Conservation (phyloP, 2,113 vertebrate species). For the Ceyx melanurus region DNA sequence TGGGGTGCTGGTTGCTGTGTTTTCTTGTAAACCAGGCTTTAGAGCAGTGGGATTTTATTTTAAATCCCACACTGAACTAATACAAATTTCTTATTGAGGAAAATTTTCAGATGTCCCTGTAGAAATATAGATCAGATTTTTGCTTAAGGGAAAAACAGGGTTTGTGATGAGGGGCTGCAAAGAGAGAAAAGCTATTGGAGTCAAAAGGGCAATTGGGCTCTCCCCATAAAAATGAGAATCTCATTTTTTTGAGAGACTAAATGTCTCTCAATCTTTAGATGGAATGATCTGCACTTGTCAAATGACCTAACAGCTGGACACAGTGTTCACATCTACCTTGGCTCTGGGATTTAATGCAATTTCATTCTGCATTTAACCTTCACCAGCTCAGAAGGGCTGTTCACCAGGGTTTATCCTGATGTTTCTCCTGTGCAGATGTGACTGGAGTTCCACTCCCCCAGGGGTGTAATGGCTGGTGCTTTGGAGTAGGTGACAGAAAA, state of each 20-base stretch:
- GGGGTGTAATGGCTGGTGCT: not conserved
- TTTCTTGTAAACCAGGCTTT: not conserved
- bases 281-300: not conserved
- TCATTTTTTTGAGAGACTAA: not conserved
- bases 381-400: not conserved
- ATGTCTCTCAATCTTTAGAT: not conserved
- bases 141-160: not conserved
- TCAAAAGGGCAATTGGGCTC: not conserved
- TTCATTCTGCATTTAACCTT: not conserved
- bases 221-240: not conserved
- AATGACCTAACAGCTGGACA: not conserved
- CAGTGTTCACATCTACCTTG: not conserved
- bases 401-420: not conserved
- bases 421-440: not conserved
- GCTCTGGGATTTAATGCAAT: not conserved
- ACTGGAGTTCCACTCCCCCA: not conserved
- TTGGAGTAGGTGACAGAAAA: not conserved
- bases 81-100: not conserved
- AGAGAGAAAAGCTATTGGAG: not conserved
- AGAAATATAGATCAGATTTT: not conserved
- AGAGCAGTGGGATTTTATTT: not conserved
- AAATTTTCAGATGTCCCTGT: not conserved
- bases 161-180: not conserved
- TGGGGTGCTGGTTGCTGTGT: not conserved
- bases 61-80: not conserved